phyloP scores from a whole-genome alignment of 2,113 vertebrate genomes.

The Anoura caudifer region DNA sequence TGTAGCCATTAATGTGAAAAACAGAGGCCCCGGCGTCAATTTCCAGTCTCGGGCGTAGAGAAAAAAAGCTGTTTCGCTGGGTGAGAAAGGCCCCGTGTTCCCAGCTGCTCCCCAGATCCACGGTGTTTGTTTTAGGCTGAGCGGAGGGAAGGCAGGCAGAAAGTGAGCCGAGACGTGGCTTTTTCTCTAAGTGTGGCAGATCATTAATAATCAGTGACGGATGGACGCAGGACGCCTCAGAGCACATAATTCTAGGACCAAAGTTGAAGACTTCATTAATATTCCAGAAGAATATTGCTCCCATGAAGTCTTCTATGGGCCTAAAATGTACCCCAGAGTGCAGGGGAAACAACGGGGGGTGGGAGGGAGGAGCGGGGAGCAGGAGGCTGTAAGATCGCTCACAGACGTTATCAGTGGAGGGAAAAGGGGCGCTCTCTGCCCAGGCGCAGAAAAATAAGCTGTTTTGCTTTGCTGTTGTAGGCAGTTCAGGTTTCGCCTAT shows the following conservation, averaged over 20 bases:
- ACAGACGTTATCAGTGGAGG: neutral
- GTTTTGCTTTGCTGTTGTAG: neutral
- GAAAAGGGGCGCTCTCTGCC: neutral
- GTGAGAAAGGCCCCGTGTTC: constrained; percentile 42
- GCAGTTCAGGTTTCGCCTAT: neutral
- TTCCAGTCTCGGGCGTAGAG: neutral
- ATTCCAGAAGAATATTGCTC: constrained; percentile 58
- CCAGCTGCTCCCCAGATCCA: constrained; percentile 31
- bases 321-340: neutral
- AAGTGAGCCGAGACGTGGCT: neutral
- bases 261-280: constrained; percentile 65
- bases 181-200: constrained; percentile 46
- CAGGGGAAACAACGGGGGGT: neutral
- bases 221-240: constrained; percentile 14
- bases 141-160: constrained; percentile 29
- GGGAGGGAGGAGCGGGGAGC: too few relatives aligned
- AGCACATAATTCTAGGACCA: constrained; percentile 62
- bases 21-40: constrained; percentile 18
- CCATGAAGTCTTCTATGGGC: constrained; percentile 48
- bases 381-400: neutral
- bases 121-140: constrained; percentile 62
- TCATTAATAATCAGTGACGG: constrained; percentile 68
- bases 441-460: neutral
- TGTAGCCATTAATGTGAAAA: constrained; percentile 51
- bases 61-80: constrained; percentile 7